phyloP scores from a whole-genome alignment of 1,140 invertebrate genomes.

The Leptinotarsa defecta region DNA sequence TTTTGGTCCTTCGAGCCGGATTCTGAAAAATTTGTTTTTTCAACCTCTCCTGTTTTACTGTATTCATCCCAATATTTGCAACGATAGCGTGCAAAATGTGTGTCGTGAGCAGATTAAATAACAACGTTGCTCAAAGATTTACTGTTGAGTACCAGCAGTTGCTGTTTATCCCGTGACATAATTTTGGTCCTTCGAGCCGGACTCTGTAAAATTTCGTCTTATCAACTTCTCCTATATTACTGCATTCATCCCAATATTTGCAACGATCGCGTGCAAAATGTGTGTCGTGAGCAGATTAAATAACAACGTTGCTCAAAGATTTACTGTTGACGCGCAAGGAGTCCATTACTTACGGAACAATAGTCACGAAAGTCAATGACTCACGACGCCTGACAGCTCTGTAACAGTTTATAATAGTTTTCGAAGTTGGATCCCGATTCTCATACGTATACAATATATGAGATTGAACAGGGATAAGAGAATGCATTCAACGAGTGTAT shows the following conservation, averaged over 20 bases:
- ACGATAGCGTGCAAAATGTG: conserved; percentile 44
- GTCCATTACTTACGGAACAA: conserved; percentile 49
- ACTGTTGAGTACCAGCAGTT: conserved; percentile 29
- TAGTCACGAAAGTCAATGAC: conserved; percentile 45
- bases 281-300: conserved; percentile 48
- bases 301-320: conserved; percentile 44
- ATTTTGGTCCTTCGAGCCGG: too few relatives aligned
- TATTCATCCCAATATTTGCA: too few relatives aligned
- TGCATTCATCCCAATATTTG: too few relatives aligned
- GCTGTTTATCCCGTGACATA: too few relatives aligned
- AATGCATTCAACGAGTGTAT: too few relatives aligned
- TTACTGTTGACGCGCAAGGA: conserved; percentile 45
- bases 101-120: conserved; percentile 48
- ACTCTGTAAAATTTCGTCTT: too few relatives aligned
- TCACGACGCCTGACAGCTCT: conserved; percentile 31
- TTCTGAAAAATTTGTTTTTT: too few relatives aligned
- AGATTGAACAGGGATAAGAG: not conserved
- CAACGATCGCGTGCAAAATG: conserved; percentile 43
- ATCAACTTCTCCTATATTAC: too few relatives aligned
- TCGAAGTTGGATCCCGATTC: not conserved
- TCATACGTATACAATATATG: not conserved
- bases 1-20: too few relatives aligned
- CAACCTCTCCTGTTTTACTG: too few relatives aligned
- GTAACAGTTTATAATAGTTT: not conserved
- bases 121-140: conserved; percentile 46